Percentiles rank a stretch among this genome's conserved stretches.
Evolutionary conservation across 2,797 vertebrate species (phyloP).

Genomic region (Chelmon rostratus): DNA sequence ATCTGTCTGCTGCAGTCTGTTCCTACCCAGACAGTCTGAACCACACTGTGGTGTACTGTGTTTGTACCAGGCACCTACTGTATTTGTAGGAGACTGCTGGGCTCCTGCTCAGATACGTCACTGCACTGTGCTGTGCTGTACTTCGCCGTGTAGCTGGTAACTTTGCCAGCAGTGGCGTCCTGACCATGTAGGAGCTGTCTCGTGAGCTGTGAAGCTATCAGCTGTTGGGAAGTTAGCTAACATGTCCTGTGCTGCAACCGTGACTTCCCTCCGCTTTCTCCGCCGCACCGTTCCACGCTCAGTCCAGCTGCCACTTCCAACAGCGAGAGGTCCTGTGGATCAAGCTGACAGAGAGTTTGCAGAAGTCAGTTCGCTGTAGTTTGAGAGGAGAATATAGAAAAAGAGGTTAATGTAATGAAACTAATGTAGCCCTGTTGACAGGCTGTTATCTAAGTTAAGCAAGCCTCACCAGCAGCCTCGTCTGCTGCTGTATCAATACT

Average conservation of each 20-base stretch:
- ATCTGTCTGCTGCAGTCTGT: slow-evolving; percentile 32
- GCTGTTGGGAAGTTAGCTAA: slow-evolving; percentile 50
- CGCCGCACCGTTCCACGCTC: slow-evolving; percentile 8
- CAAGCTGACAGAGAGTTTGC: slow-evolving; percentile 10
- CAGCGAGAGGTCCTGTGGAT: slow-evolving; percentile 11
- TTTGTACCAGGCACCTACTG: slow-evolving; percentile 45
- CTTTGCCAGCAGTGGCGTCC: slow-evolving; percentile 37
- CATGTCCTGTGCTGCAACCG: slow-evolving; percentile 36
- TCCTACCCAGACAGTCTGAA: slow-evolving; percentile 44
- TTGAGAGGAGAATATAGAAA: slow-evolving; percentile 1
- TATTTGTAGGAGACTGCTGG: slow-evolving; percentile 45
- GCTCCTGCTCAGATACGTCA: slow-evolving; percentile 36
- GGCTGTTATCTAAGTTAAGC: slow-evolving; percentile 12
- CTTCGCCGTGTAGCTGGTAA: slow-evolving; percentile 21
- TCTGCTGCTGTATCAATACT: slow-evolving; percentile 20
- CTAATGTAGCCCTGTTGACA: neutral
- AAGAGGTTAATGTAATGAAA: neutral
- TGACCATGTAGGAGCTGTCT: slow-evolving; percentile 41
- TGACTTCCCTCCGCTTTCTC: slow-evolving; percentile 26
- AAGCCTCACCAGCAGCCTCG: neutral
- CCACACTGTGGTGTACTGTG: slow-evolving; percentile 37
- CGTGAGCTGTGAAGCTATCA: slow-evolving; percentile 49
- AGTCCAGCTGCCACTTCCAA: slow-evolving; percentile 34
- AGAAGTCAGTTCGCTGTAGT: neutral
- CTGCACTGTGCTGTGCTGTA: slow-evolving; percentile 30